phyloP scores from a whole-genome alignment of 35 echinoderm and acorn worm species.

The Hemicentrotus pulcherrimus region DNA sequence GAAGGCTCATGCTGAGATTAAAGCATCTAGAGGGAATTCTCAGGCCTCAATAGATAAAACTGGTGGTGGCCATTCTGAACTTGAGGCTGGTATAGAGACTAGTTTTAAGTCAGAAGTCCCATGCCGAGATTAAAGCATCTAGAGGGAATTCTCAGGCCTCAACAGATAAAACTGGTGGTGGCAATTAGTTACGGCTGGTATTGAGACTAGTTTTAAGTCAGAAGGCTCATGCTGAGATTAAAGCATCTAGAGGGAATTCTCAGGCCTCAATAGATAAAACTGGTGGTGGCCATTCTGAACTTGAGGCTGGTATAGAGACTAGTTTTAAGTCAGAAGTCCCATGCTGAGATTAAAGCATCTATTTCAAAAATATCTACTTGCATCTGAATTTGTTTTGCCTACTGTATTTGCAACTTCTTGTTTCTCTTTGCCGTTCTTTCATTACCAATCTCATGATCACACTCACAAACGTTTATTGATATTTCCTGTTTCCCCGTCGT shows the following conservation, averaged over 20 bases:
- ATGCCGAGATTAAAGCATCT: not conserved
- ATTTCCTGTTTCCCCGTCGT: not conserved
- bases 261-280: no score
- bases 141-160: not conserved
- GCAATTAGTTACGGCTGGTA: not conserved
- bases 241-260: no score
- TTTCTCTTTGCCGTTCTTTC: not conserved
- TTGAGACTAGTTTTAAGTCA: no score
- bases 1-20: not conserved
- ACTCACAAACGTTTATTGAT: slow-evolving; percentile 4
- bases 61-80: not conserved
- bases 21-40: not conserved
- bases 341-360: no score
- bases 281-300: no score
- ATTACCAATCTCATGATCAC: not conserved
- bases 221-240: no score
- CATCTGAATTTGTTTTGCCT: not conserved
- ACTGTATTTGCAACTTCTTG: not conserved
- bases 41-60: no score
- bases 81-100: not conserved
- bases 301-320: no score
- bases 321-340: no score
- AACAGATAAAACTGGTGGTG: not conserved
- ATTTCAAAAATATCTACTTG: not conserved
- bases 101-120: not conserved